Evolutionary conservation across 1,140 invertebrate species (phyloP), one percentile per base, ranked within the genome.

Genomic region (Sycobia sp.): DNA sequence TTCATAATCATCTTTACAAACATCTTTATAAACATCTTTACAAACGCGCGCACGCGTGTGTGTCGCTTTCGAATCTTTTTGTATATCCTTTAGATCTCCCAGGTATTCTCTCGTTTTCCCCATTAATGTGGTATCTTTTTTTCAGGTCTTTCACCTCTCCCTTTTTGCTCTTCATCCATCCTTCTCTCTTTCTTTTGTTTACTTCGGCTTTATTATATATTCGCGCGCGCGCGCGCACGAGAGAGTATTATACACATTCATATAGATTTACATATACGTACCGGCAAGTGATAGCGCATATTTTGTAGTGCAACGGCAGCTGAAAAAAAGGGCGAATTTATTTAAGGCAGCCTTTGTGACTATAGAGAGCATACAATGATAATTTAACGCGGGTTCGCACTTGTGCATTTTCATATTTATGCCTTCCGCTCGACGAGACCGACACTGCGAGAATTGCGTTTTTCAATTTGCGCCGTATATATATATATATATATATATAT

Each of bases 401-500:
- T 4, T 59, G 54, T 39, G 61, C 39, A 60, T 62, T 56, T 46
- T 60, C 65, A 66, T 66, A 66, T 66, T 69, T 65, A 66, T 65
- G 55, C 34, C 38, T 58, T 58, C 49, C 54, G 55, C 54, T 51
- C 55, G 49, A 57, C 56, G 49, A 44, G 43, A 25, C 59, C 67
- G 57, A 49, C n/a, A n/a, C 58, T 49, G 32, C 46, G 38, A 16
- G 51, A 64, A 67, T 63, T 65, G 60, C 58, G 60, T 67, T 70
- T 70, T 70, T 68, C 63, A 66, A 70, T 68, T 66, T 66, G 51
- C 49, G 27, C 34, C 39, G 11, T n/a, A 29, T 47, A 27, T 58
- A 38, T 16, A 27, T 25, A 34, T 14, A 27, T 49, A 43, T 36
- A 7, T 4, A 11, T 11, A 7, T 32, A 7, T 32, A 11, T 32